Base-by-base conservation (phyloP, 2,888 invertebrate species). In the Campoplex capitator region DNA sequence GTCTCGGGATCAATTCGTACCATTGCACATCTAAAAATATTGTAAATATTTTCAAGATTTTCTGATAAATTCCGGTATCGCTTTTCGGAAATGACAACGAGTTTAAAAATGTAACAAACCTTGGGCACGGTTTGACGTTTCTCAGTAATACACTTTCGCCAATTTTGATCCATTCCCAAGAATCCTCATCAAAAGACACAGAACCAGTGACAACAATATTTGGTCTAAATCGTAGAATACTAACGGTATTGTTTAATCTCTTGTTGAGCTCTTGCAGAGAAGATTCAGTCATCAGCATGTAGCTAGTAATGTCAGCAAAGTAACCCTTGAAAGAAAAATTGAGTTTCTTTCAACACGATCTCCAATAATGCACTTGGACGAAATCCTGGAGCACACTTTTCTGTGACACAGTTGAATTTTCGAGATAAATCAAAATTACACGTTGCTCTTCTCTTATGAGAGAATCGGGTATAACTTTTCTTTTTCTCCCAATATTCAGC, bases 121-220 rank as follows among this genome's bases (percentile, higher is more conserved):
- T 95, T 1, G 95, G 94, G 89, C 96, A 96, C 1, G 95, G 95
- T 91, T 96, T 96, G 23, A 96, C 94, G 88, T 95, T 95, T 87
- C 95, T 93, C 67, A 96, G 94, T 16, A 95, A 89, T 1, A 94
- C 95, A 1, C 91, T 90, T 48, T 95, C 93, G 0, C 96, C 96
- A 38, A 96, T 95, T 91, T 95, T 95, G 35, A 96, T 93, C 95
- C 95, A 96, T 32, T 95, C 94, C 96, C 96, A 96, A 32, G 93
- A 90, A 86, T 96, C 96, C 92, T 96, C 96, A 4, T 92, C 94
- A 88, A 94, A 96, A 3, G 95, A 91, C 32, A 93, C 89, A 32
- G 93, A 91, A 13, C 95, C 95, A 32, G 95, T 94, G 0, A 96
- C 93, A 0, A 96, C 92, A 73, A 96, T 95, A 91, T 96, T 96